Conservation (phyloP, 1,140 invertebrate genomes). For the Geopemphigus sp. region DNA sequence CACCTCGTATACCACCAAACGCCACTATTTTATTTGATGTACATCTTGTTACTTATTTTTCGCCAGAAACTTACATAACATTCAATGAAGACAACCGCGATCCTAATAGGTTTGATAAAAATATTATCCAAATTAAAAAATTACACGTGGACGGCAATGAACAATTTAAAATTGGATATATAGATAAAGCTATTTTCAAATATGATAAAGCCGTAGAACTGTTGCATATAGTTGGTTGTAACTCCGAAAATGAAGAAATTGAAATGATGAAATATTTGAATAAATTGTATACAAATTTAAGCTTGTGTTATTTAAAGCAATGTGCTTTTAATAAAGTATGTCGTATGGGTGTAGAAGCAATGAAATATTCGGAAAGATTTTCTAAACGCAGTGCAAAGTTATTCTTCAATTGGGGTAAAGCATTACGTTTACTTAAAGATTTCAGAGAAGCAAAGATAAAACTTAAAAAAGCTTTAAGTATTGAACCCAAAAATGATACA, state of each 20-base stretch:
- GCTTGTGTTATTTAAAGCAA: constrained; percentile 24
- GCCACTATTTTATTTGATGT: constrained; percentile 32
- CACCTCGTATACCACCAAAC: constrained; percentile 64
- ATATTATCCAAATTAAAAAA: neutral
- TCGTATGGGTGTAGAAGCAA: constrained; percentile 9
- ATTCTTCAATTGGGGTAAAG: constrained; percentile 34
- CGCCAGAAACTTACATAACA: neutral
- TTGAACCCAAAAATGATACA: neutral
- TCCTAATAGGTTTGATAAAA: constrained; percentile 21
- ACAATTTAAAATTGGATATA: constrained; percentile 15
- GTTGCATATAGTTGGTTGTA: constrained; percentile 18
- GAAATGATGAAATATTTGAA: constrained; percentile 41
- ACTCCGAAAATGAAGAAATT: constrained; percentile 7
- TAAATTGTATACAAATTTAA: constrained; percentile 35
- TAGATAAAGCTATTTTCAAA: constrained; percentile 20
- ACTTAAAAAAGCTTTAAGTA: neutral
- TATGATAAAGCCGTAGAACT: constrained; percentile 6
- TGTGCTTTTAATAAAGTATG: constrained; percentile 47
- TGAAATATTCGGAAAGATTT: constrained; percentile 31
- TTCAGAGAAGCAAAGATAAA: constrained; percentile 29
- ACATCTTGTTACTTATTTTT: constrained; percentile 29
- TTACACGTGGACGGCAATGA: constrained; percentile 22
- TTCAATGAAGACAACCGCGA: constrained; percentile 7
- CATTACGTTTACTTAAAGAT: constrained; percentile 18
- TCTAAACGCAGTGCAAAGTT: constrained; percentile 9